These are phyloP conservation scores for Gandaritis pyraliata DNA, from an alignment of 2,888 invertebrate species.

Conservation along the genomic window DNA sequence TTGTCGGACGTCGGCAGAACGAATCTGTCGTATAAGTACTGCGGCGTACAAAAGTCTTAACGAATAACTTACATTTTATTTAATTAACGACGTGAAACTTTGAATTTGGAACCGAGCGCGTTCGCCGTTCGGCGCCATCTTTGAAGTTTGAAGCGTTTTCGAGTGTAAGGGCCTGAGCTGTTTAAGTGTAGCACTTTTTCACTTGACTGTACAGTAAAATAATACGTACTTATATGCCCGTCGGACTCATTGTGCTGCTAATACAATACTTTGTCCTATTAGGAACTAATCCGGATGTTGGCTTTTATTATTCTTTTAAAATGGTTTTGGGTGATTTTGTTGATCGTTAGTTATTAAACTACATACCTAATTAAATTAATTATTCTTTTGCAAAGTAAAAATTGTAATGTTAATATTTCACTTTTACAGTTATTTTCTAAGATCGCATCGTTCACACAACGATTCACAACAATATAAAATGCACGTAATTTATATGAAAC, in stretches of 20 bases:
- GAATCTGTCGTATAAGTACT: constrained; percentile 80
- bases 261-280: constrained; percentile 74
- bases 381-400: too few species aligned
- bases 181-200: constrained; percentile 53
- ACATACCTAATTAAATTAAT: too few species aligned
- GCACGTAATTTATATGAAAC: constrained; percentile 26
- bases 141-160: constrained; percentile 54
- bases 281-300: constrained; percentile 80
- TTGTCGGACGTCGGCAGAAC: constrained; percentile 81
- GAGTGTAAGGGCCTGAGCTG: constrained; percentile 46
- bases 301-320: constrained; percentile 78
- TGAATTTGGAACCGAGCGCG: constrained; percentile 39
- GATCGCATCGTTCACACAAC: constrained; percentile 1
- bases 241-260: constrained; percentile 71
- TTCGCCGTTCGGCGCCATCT: constrained; percentile 44
- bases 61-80: constrained; percentile 53
- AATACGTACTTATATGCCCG: constrained; percentile 69
- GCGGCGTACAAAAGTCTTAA: constrained; percentile 54
- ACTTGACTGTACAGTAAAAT: constrained; percentile 71
- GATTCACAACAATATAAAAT: constrained; percentile 31
- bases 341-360: background rate
- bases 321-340: background rate
- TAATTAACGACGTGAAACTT: constrained; percentile 49
- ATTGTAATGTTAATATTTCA: too few species aligned
- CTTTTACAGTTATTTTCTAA: too few species aligned